Base-by-base conservation (phyloP, 2,113 vertebrate species). In the Motacilla alba region DNA sequence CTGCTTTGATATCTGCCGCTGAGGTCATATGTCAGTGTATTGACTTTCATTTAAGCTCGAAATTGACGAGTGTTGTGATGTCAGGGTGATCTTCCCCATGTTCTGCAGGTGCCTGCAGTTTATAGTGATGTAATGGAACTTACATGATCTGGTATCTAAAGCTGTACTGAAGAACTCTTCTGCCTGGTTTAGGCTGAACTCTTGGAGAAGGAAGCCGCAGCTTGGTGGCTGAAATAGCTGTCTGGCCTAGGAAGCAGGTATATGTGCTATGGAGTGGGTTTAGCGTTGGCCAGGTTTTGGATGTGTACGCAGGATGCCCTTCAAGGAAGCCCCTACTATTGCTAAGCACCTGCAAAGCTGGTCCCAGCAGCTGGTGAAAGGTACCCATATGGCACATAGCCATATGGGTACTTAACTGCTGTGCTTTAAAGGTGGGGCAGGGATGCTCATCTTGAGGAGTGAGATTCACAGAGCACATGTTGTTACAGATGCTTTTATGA, bases 1-100 rank as follows among this genome's bases (percentile, higher is more conserved):
- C 46, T 16, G 27, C 28, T 67, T 84, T n/a, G 0, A 0, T 70
- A 21, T 39, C 79, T 90, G 27, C 56, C 1, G 0, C 50, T n/a
- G 33, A 69, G 18, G 46, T 76, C 10, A 2, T 3, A 1, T 44
- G 30, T 79, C 46, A 77, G 75, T 44, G 39, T 49, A 16, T 7
- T 79, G 74, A 52, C 31, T 67, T 58, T 15, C 10, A 58, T 47
- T 83, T 73, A 73, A 83, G 14, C 37, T 79, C 47, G 50, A 85
- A 77, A 43, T 52, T 43, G 35, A 15, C 2, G 22, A 53, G 47
- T 49, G 33, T 7, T 76, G 31, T 31, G 15, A n/a, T 78, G 30
- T 43, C 35, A 44, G 43, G 15, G 2, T 86, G 27, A 5, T 89
- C 35, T 50, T 73, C 17, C 35, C 16, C 20, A 19, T 37, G 17